Percentiles rank a stretch among this genome's conserved stretches.
Evolutionary conservation across 1,140 invertebrate genomes (phyloP).

Genomic region (Thaumetopoea pityocampa): DNA sequence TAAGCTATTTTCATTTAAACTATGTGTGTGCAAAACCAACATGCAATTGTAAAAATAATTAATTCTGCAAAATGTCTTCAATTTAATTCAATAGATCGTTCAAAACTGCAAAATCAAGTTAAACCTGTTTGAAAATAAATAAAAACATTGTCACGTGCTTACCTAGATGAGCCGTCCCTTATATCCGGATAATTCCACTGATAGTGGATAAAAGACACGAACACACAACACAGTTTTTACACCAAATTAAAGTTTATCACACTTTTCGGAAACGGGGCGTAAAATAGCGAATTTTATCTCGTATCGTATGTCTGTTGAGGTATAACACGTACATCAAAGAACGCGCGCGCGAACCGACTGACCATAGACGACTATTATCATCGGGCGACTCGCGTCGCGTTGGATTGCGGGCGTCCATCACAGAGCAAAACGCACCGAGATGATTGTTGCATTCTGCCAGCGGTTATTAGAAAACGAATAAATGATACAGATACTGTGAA

Average conservation of each 20-base stretch:
- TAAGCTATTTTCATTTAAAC: too few relatives aligned
- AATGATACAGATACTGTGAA: constrained; percentile 28
- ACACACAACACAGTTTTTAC: constrained; percentile 36
- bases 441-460: constrained; percentile 27
- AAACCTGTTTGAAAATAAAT: constrained; percentile 27
- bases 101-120: constrained; percentile 5
- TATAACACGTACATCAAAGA: constrained; percentile 20
- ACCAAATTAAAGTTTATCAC: constrained; percentile 33
- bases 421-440: constrained; percentile 20
- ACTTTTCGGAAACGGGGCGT: constrained; percentile 33
- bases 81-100: constrained; percentile 13
- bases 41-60: constrained; percentile 8
- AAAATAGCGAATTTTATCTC: constrained; percentile 29
- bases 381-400: too few relatives aligned
- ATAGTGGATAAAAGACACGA: constrained; percentile 35
- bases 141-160: constrained; percentile 36
- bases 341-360: constrained; percentile 29
- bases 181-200: constrained; percentile 30
- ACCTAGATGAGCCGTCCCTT: constrained; percentile 34
- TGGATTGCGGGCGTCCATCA: too few relatives aligned
- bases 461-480: constrained; percentile 38
- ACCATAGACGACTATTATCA: too few relatives aligned
- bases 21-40: too few relatives aligned
- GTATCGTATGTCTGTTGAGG: constrained; percentile 18
- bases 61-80: constrained; percentile 3